These are phyloP conservation scores for Platycheirus albimanus DNA, from an alignment of 2,888 invertebrate species.

Conservation along the genomic window DNA sequence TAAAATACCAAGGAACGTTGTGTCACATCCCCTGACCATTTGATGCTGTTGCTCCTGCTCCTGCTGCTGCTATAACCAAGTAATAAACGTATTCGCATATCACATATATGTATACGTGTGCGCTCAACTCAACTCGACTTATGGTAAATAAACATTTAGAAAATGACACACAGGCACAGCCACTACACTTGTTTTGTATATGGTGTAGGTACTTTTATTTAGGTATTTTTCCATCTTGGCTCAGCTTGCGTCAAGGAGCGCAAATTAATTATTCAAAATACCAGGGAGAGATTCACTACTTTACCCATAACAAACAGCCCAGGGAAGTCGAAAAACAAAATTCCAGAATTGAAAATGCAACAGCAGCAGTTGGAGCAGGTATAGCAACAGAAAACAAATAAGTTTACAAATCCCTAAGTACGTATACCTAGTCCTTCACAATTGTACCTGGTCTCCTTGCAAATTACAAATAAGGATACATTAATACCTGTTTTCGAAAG, in stretches of 20 bases:
- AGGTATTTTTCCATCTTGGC: conserved; percentile 28
- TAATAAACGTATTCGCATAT: conserved; percentile 23
- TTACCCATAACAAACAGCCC: background rate
- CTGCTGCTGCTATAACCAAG: background rate
- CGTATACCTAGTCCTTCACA: conserved; percentile 44
- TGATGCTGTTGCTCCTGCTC: background rate
- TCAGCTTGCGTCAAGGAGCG: conserved; percentile 27
- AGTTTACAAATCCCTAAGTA: conserved; percentile 46
- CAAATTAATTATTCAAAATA: conserved; percentile 67
- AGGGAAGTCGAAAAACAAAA: conserved; percentile 11
- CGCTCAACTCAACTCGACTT: background rate
- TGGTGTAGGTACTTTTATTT: conserved; percentile 57
- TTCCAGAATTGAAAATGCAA: conserved; percentile 46
- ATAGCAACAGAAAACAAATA: conserved; percentile 35
- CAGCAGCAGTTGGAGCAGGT: conserved; percentile 7
- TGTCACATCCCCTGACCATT: conserved; percentile 14
- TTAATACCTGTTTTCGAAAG: conserved; percentile 12
- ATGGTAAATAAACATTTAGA: background rate
- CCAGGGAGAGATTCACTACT: conserved; percentile 19
- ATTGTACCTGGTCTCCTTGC: conserved; percentile 2
- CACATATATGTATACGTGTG: background rate
- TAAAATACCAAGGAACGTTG: conserved; percentile 15
- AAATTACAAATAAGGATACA: background rate
- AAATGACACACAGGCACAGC: conserved; percentile 24
- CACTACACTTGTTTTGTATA: conserved; percentile 29